Base-by-base conservation (phyloP, 1,140 invertebrate species). In the Heliconius melpomene region DNA sequence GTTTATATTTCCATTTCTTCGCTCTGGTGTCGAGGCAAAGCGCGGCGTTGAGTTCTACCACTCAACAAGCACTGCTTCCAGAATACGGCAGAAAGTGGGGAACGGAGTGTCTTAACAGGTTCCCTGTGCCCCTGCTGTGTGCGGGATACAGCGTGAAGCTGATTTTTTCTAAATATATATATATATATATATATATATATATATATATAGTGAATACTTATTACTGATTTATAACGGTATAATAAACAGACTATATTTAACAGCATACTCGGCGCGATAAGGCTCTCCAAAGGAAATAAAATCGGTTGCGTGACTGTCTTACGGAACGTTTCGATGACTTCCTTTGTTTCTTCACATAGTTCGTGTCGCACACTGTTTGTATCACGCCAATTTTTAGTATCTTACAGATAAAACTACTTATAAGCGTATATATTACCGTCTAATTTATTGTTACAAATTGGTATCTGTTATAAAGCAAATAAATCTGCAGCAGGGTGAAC, bases 341-440 rank as follows among this genome's bases (percentile, higher is more conserved):
- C 91, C 91, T 92, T 91, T 92, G 89, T 92, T 90, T 90, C 91
- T 90, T 88, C 84, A 85, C 89, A 87, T 89, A 88, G 84, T 85
- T 87, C 81, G 87, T 88, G 88, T 88, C 82, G 83, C 84, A 79
- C 82, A 73, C 79, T 85, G 84, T 85, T 36, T 83, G 83, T 81
- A 86, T 87, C 87, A 83, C 86, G 83, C 83, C 79, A 66, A 66
- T 77, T 50, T 52, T 60, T 74, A 26, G 71, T 66, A 74, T 66
- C 16, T 78, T 36, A 74, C 36, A 50, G 54, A 57, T 74, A 74
- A 78, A 74, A 74, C 32, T 74, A 71, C 36, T 77, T 66, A 57
- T 9, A 66, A 29, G 11, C 26, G 13, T 29, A 29, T 23, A 11
- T 26, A 26, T 66, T 16, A 9, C 26, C n/a, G 3, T 66, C 11